These are phyloP conservation scores for Polyommatus iphigenia DNA, from an alignment of 2,888 invertebrate genomes.

Conservation along the genomic window DNA sequence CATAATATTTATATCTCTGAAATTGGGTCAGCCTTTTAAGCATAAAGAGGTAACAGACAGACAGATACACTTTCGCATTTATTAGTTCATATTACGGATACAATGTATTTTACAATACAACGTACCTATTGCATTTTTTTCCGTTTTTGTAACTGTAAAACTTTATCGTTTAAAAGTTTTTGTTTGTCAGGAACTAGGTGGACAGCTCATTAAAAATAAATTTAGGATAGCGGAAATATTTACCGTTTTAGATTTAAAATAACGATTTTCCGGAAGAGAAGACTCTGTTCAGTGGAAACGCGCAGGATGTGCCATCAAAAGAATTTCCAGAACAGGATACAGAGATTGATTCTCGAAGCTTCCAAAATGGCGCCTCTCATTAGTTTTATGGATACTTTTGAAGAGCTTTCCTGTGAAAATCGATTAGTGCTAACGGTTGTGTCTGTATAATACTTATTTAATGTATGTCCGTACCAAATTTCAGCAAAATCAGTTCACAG, in stretches of 20 bases:
- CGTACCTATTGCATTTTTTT: too few relatives aligned
- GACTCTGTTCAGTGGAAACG: background rate
- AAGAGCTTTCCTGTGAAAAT: background rate
- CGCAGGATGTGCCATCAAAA: conserved; percentile 14
- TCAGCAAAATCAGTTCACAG: too few relatives aligned
- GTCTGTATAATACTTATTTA: too few relatives aligned
- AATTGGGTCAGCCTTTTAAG: too few relatives aligned
- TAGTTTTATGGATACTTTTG: conserved; percentile 2
- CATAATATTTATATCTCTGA: too few relatives aligned
- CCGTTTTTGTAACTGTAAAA: too few relatives aligned
- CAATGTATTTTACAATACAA: too few relatives aligned
- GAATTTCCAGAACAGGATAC: conserved; percentile 21
- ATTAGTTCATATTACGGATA: too few relatives aligned
- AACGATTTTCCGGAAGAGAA: background rate
- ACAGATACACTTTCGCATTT: too few relatives aligned
- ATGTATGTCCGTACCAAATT: too few relatives aligned
- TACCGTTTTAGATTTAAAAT: background rate
- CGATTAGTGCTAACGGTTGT: background rate
- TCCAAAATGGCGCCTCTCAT: background rate
- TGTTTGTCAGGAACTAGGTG: background rate
- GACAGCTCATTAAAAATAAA: background rate
- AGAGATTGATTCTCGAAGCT: conserved; percentile 21
- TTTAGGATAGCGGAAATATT: background rate
- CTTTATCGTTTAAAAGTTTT: background rate
- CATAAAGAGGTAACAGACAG: too few relatives aligned